Base-by-base conservation (phyloP, 2,888 invertebrate species). In the Thecocarcelia acutangulata region DNA sequence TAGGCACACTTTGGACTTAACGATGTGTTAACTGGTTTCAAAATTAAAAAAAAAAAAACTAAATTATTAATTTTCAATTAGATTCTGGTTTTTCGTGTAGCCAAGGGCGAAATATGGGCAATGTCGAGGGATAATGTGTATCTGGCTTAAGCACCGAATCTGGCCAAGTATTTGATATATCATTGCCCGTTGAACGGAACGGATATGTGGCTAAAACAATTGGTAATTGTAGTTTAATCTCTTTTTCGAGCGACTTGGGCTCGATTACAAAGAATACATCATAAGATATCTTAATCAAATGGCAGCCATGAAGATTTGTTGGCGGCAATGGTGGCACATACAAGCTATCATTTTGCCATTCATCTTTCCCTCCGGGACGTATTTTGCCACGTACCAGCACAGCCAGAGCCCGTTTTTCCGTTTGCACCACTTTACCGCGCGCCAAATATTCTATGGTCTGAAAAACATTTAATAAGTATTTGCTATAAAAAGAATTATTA, bases 261-360 rank as follows among this genome's bases (percentile, higher is more conserved):
- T 95, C 96, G 87, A 97, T 95, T 86, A 97, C 95, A 90, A 97
- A 97, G 90, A 95, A 97, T 70, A 97, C 96, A 90, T 97, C 97
- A 89, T 98, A 98, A 86, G 96, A 95, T 86, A 98, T 96, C 89
- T 96, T 94, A 87, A 98, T 98, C 86, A 98, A 94, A 91, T 97
- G 97, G 90, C 98, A 98, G 76, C 97, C 97, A 86, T 97, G 93
- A 73, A 98, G 93, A 92, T 97, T 97, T 82, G 98, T 98, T 44
- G 98, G 98, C 83, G 98, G 98, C 87, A 98, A 92, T 33, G 98
- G 97, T 80, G 98, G 98, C 84, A 98, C 97, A 90, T 97, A 96
- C 73, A 98, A 93, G 88, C 96, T 94, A 90, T 97, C 97, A 88
- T 95, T 95, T 83, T 95, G 93, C 96, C 97, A 97, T 90, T 94